Conservation (phyloP, 2,888 invertebrate species). For the Caenorhabditis macrosperma region DNA sequence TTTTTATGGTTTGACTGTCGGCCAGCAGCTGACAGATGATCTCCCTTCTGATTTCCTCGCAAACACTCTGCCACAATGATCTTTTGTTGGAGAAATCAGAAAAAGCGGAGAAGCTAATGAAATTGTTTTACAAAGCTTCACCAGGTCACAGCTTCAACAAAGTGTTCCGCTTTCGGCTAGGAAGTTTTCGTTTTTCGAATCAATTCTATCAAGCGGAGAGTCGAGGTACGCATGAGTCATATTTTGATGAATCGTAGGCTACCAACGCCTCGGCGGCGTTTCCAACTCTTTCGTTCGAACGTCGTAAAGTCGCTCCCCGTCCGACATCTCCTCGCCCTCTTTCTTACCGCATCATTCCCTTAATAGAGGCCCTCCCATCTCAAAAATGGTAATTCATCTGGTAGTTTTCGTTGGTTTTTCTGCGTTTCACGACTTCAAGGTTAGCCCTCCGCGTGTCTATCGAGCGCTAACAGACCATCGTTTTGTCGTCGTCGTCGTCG, state of each 20-base stretch:
- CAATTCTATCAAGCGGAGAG: no score
- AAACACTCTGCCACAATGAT: no score
- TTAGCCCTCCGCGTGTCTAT: conserved; percentile 20
- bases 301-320: background rate
- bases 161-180: no score
- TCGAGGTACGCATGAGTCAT: no score
- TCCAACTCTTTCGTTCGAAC: background rate
- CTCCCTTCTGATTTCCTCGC: background rate
- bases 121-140: background rate
- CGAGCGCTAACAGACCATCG: conserved; percentile 29
- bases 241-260: no score
- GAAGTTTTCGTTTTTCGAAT: no score
- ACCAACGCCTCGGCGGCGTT: no score
- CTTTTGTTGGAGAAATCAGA: background rate
- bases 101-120: background rate
- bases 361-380: background rate
- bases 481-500: conserved; percentile 15
- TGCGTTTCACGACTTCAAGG: conserved; percentile 32
- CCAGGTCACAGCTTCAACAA: no score
- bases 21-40: background rate
- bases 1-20: conserved; percentile 38
- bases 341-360: conserved; percentile 7
- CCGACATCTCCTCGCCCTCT: background rate
- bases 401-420: conserved; percentile 35
- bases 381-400: conserved; percentile 39